Conservation (phyloP, 2,888 invertebrate genomes). For the Pandemis heparana region DNA sequence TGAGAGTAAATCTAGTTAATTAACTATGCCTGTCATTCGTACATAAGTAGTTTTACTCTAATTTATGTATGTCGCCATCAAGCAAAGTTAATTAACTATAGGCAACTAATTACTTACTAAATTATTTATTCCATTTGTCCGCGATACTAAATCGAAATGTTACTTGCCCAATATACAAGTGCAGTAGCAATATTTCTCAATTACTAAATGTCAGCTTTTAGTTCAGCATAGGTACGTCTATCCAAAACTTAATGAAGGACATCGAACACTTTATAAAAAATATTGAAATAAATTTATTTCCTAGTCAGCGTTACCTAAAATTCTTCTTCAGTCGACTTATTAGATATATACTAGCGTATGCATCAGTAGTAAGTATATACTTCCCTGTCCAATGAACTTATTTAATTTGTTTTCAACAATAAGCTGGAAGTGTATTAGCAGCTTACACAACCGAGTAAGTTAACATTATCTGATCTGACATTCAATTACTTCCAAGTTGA, state of each 20-base stretch:
- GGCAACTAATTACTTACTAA: neutral
- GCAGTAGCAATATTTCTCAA: neutral
- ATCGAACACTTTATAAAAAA: too few relatives aligned
- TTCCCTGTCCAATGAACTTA: conserved; percentile 21
- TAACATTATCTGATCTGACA: conserved; percentile 50
- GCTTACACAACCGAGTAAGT: conserved; percentile 36
- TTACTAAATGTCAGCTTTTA: neutral
- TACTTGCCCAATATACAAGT: neutral
- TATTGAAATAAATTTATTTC: too few relatives aligned
- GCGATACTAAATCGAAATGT: neutral
- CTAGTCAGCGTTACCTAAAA: too few relatives aligned
- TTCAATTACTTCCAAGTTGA: conserved; percentile 48
- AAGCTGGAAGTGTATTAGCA: conserved; percentile 42
- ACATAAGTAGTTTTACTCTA: too few relatives aligned
- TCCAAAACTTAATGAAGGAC: too few relatives aligned
- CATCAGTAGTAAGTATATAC: neutral
- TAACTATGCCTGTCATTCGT: too few relatives aligned
- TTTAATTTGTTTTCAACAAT: conserved; percentile 38
- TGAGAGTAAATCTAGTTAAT: too few relatives aligned
- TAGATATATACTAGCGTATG: neutral
- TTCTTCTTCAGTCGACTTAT: too few relatives aligned
- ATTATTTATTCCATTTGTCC: neutral
- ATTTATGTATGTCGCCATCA: neutral
- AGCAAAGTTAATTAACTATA: neutral
- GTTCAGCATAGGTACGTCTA: neutral